Evolutionary conservation across 35 echinoderm and acorn worm genomes (phyloP).

Genomic region (Lytechinus variegatus): DNA sequence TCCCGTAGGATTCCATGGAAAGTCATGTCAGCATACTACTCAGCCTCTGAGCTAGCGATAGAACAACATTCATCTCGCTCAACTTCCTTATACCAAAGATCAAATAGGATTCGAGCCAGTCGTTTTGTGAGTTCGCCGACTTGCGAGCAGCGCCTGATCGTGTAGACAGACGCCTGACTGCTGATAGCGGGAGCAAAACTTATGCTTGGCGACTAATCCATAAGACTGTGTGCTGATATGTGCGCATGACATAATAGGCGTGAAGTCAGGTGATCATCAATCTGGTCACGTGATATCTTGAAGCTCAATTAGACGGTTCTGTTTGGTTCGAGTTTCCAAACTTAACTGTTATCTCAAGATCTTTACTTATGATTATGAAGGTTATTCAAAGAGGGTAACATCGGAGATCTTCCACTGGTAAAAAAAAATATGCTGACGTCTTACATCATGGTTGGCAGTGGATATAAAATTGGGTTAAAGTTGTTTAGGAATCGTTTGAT

Average conservation of each 20-base stretch:
- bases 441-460: neutral
- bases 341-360: neutral
- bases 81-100: neutral
- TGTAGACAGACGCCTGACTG: neutral
- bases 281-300: neutral
- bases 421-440: neutral
- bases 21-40: constrained; percentile 1
- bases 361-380: neutral
- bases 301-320: neutral
- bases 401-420: neutral
- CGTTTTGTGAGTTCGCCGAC: neutral
- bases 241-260: neutral
- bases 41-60: constrained; percentile 48
- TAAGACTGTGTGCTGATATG: neutral
- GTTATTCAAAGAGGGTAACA: neutral
- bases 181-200: neutral
- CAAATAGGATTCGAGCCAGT: neutral
- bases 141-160: neutral
- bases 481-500: neutral
- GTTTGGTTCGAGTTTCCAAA: neutral
- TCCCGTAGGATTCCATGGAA: neutral
- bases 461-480: neutral
- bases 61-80: neutral
- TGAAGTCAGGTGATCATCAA: neutral
- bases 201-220: neutral